Conservation (phyloP, 2,888 invertebrate species). For the Agrotis puta region DNA sequence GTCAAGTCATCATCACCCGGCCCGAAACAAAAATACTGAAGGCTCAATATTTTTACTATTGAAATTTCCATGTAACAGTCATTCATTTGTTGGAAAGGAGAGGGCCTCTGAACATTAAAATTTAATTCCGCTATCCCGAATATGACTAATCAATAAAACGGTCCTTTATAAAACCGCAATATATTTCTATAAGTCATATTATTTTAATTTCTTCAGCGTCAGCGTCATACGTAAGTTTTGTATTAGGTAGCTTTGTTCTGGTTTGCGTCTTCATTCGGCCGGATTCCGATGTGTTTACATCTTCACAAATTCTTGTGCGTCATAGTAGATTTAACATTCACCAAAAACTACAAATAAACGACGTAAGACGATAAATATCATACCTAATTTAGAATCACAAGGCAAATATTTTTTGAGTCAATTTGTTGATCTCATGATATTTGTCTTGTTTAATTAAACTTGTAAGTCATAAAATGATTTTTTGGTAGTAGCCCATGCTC, state of each 20-base stretch:
- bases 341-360: conserved; percentile 44
- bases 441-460: conserved; percentile 24
- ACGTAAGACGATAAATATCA: conserved; percentile 39
- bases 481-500: conserved; percentile 2
- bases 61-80: not conserved
- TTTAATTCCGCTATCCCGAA: too few species aligned
- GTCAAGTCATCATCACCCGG: not conserved
- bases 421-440: conserved; percentile 15
- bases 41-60: not conserved
- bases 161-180: not conserved
- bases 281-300: conserved; percentile 50
- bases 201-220: conserved; percentile 14
- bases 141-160: too few species aligned
- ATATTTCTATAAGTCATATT: not conserved
- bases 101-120: not conserved
- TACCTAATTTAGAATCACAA: conserved; percentile 39
- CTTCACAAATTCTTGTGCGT: conserved; percentile 50
- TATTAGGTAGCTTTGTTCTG: conserved; percentile 20
- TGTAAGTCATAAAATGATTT: not conserved
- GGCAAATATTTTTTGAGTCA: conserved; percentile 38
- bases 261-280: conserved; percentile 24
- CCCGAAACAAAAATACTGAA: not conserved
- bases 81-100: not conserved
- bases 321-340: conserved; percentile 52
- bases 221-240: conserved; percentile 8